phyloP scores from a whole-genome alignment of 1,140 invertebrate species.

The Anoplophora glabripennis region DNA sequence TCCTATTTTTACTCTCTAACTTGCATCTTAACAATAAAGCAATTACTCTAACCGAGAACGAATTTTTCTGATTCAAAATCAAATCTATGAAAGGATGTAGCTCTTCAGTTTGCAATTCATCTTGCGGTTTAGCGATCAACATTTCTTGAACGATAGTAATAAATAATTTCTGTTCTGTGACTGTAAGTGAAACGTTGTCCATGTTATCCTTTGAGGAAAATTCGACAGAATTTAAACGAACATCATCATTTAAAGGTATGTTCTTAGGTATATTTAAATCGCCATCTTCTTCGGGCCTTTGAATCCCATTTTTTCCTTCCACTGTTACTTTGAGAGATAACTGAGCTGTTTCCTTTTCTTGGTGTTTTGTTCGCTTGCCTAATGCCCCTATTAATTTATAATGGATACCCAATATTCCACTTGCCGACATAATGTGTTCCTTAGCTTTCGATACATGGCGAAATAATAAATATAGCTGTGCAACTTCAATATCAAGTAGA shows the following conservation, averaged over 20 bases:
- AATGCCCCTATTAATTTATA: conserved; percentile 68
- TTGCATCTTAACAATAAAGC: conserved; percentile 65
- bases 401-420: conserved; percentile 60
- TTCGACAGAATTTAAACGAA: conserved; percentile 72
- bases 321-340: conserved; percentile 66
- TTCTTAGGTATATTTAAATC: conserved; percentile 58
- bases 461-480: conserved; percentile 71
- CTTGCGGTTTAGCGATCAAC: conserved; percentile 70
- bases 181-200: conserved; percentile 57
- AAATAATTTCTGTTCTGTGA: conserved; percentile 76
- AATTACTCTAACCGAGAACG: conserved; percentile 68
- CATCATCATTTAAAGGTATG: conserved; percentile 78
- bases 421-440: conserved; percentile 63
- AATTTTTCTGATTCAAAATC: conserved; percentile 58
- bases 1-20: conserved; percentile 70
- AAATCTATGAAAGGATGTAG: conserved; percentile 73
- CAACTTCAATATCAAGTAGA: conserved; percentile 72
- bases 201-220: conserved; percentile 59
- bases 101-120: conserved; percentile 77
- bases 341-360: conserved; percentile 78
- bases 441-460: conserved; percentile 67
- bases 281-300: background rate
- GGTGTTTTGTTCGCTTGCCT: conserved; percentile 87
- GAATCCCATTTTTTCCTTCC: conserved; percentile 1
- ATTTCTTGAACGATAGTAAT: conserved; percentile 67